phyloP scores from a whole-genome alignment of 2,888 invertebrate species.

The Ctena decussata region DNA sequence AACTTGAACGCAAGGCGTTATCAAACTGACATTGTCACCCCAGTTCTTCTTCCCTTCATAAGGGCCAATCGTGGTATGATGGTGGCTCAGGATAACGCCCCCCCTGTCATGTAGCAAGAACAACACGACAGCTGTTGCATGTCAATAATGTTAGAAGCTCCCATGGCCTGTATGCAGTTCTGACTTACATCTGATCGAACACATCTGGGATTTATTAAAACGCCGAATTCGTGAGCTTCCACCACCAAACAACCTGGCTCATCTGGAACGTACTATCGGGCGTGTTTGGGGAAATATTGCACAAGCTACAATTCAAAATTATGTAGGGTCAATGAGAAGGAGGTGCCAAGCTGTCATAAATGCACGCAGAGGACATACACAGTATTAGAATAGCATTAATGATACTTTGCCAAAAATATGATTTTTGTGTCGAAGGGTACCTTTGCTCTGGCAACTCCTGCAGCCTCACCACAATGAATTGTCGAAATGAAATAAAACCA shows the following conservation, averaged over 20 bases:
- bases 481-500: too few species aligned
- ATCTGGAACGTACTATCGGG: slow-evolving; percentile 1
- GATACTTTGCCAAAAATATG: too few species aligned
- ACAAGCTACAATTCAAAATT: too few species aligned
- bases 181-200: slow-evolving; percentile 32
- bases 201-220: slow-evolving; percentile 30
- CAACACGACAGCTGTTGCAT: slow-evolving; percentile 5
- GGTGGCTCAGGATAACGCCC: slow-evolving; percentile 38
- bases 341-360: slow-evolving; percentile 30
- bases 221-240: neutral
- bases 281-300: slow-evolving; percentile 7
- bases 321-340: slow-evolving; percentile 20
- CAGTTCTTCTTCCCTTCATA: neutral
- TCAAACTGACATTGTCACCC: neutral
- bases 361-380: slow-evolving; percentile 32
- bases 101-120: slow-evolving; percentile 37
- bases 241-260: slow-evolving; percentile 5
- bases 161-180: slow-evolving; percentile 22
- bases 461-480: too few species aligned
- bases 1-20: neutral
- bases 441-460: too few species aligned
- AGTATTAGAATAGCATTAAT: too few species aligned
- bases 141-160: slow-evolving; percentile 25
- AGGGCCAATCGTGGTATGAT: slow-evolving; percentile 4
- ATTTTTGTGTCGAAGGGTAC: too few species aligned